Base-by-base conservation (phyloP, 2,888 invertebrate species). In the Serrognathus titanus region DNA sequence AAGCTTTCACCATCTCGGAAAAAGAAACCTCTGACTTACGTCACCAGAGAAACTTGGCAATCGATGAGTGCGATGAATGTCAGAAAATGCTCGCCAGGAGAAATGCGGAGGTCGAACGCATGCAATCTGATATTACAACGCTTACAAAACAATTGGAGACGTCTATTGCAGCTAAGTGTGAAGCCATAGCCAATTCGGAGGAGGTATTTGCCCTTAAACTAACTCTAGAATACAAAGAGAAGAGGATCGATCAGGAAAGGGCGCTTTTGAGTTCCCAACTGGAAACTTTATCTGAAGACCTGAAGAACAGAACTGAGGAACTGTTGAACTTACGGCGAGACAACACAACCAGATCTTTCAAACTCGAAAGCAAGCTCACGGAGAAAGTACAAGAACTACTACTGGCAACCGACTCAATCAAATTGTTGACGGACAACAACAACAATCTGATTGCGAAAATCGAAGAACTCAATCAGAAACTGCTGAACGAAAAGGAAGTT, bases 141-240 rank as follows among this genome's bases (percentile, higher is more conserved):
- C 78, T 92, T 51, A 85, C 88, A n/a, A 83, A 85, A 65, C 92
- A 93, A 75, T 75, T 95, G 37, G 85, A 88, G 65, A 75, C 82
- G 49, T 89, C 93, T 16, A 87, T 92, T 59, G 84, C 86, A 66
- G 84, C 89, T 2, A 94, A 94, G 79, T 92, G 91, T 78, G 90
- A 93, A 77, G 91, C 92, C 0, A 75, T 93, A 49, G 85, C 88
- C 5, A 84, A 89, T 63, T 82, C 87, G 57, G 91, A 93, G 75
- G 94, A 94, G 78, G 83, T 92, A 39, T 85, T 88, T 66, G 88
- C 90, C 62, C 88, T 88, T 73, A 90, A 93, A 78, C 80, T 91
- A 55, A 84, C 87, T 9, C 75, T 93, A 16, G 89, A 89, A 69
- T 89, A 87, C 74, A 90, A 89, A 67, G 94, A 94, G 76, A 90